Evolutionary conservation across 2,113 vertebrate species (phyloP).

Genomic region (Oreochromis tanganicae): DNA sequence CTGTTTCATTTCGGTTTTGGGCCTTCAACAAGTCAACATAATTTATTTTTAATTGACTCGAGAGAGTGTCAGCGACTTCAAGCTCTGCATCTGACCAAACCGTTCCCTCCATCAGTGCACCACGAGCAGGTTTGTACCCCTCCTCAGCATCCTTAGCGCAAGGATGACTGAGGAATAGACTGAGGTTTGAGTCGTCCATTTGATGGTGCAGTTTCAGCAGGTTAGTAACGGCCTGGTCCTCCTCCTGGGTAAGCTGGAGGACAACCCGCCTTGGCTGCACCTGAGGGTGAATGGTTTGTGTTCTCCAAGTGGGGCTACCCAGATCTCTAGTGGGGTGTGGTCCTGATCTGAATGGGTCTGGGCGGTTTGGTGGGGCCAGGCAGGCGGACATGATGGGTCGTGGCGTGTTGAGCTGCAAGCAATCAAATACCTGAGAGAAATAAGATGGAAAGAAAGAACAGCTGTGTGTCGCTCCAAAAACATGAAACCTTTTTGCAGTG

Average conservation of each 20-base stretch:
- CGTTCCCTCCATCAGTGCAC: neutral
- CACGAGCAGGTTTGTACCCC: neutral
- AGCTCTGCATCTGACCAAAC: neutral
- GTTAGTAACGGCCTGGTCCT: slow-evolving; percentile 57
- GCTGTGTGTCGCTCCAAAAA: neutral
- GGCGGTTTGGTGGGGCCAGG: neutral
- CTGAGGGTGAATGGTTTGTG: rapidly evolving
- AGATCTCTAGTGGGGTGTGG: slow-evolving; percentile 25
- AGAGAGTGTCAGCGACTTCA: neutral
- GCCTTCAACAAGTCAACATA: neutral
- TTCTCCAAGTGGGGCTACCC: slow-evolving; percentile 11
- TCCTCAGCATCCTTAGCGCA: neutral
- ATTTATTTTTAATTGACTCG: neutral
- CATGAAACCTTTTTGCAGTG: neutral
- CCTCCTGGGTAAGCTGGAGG: slow-evolving; percentile 58
- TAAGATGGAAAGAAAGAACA: neutral
- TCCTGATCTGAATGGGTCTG: slow-evolving; percentile 45
- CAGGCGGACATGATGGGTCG: slow-evolving; percentile 36
- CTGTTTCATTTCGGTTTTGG: neutral
- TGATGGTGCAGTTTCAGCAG: slow-evolving; percentile 54
- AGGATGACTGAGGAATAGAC: neutral
- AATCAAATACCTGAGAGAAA: neutral
- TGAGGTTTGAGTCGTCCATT: neutral
- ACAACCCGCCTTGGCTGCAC: neutral
- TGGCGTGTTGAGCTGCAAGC: slow-evolving; percentile 43